phyloP scores from a whole-genome alignment of 2,113 vertebrate genomes.

The Phalacrocorax carbo region DNA sequence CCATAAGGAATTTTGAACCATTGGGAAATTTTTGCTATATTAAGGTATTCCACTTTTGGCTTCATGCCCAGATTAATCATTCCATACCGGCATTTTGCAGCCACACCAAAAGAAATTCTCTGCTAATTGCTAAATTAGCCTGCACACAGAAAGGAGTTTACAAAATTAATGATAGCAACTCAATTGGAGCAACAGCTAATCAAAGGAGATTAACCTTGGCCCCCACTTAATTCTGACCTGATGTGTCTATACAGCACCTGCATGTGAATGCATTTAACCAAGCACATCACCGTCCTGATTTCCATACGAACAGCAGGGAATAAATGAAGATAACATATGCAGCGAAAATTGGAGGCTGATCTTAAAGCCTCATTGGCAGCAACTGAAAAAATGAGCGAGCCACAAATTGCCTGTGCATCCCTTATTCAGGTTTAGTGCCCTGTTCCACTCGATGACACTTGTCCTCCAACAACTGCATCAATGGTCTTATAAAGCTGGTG shows the following conservation, averaged over 20 bases:
- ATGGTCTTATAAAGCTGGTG: neutral
- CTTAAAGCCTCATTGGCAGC: neutral
- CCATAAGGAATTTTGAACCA: neutral
- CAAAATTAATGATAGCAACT: neutral
- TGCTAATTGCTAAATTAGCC: neutral
- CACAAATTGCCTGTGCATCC: neutral
- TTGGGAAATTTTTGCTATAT: neutral
- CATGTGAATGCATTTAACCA: neutral
- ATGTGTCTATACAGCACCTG: neutral
- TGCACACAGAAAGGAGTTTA: neutral
- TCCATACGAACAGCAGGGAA: neutral
- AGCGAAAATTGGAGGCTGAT: neutral
- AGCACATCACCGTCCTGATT: neutral
- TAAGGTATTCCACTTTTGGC: neutral
- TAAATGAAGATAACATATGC: neutral
- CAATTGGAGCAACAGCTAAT: neutral
- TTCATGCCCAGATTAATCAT: neutral
- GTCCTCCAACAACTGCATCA: neutral
- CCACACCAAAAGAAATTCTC: neutral
- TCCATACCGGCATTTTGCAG: constrained; percentile 7
- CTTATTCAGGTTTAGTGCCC: neutral
- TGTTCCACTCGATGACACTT: neutral
- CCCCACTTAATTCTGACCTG: constrained; percentile 14
- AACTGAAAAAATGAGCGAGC: neutral
- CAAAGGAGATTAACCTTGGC: constrained; percentile 8